Base-by-base conservation (phyloP, 2,797 vertebrate genomes). In the Tangara arthus region DNA sequence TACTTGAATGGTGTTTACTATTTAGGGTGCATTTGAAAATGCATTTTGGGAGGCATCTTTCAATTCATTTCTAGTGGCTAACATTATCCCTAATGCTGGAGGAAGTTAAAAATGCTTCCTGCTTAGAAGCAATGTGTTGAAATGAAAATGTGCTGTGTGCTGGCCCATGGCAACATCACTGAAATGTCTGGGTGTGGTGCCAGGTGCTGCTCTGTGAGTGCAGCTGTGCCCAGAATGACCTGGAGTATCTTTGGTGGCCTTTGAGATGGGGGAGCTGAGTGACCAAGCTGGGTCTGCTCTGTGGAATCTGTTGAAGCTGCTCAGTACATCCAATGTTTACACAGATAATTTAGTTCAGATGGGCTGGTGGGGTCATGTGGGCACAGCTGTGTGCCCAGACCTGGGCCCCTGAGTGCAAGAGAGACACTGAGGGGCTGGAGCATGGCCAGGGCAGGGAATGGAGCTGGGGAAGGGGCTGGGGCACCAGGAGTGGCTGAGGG, bases 71-170 rank as follows among this genome's bases (percentile, higher is more conserved):
- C 41, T 46, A 49, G 56, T 1, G 60, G 34, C 39, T 82, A 92
- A 80, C 75, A 14, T 87, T 71, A 71, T 65, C 94, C 72, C n/a
- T 80, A 46, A 80, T 27, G 75, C 35, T 82, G 69, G 91, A 90
- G 78, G 92, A 95, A 95, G 93, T 95, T 57, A 87, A 73, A 82
- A 92, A 90, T 39, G 61, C 53, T 89, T 93, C 78, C 93, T 95
- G 78, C 83, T 65, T 77, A 61, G 89, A 90, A 60, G 83, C 68
- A 78, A 77, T 59, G 94, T 68, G 42, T 39, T 89, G 68, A 80
- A 92, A 94, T 53, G 42, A 84, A 77, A 66, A 84, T 55, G 9
- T 68, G 20, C 39, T 85, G 52, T 65, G 39, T 42, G 61, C 87
- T 82, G 78, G n/a, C 56, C 84, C 68, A 34, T 32, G 63, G 70